Evolutionary conservation across 1,140 invertebrate species (phyloP).

Genomic region (Ostrea denselamellosa): DNA sequence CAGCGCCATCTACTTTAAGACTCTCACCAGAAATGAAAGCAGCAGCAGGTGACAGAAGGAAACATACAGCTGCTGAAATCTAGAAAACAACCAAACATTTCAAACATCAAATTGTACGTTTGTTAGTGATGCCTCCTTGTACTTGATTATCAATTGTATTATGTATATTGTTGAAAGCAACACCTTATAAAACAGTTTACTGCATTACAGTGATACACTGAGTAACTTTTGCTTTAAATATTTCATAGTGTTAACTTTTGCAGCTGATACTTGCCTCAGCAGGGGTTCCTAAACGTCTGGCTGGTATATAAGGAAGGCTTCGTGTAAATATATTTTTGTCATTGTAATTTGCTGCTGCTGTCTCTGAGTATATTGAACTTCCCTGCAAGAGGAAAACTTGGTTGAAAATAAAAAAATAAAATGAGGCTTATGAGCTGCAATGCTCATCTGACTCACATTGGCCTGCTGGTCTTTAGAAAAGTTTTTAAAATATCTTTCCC

Average conservation of each 20-base stretch:
- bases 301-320: constrained; percentile 70
- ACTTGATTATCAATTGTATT: too few relatives aligned
- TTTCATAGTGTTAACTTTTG: not conserved
- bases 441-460: too few relatives aligned
- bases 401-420: too few relatives aligned
- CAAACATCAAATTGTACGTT: not conserved
- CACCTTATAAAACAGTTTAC: too few relatives aligned
- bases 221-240: too few relatives aligned
- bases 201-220: too few relatives aligned
- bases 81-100: constrained; percentile 52
- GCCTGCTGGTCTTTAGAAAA: too few relatives aligned
- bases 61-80: constrained; percentile 79
- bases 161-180: too few relatives aligned
- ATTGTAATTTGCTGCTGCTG: constrained; percentile 78
- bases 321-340: constrained; percentile 71
- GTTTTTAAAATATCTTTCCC: too few relatives aligned
- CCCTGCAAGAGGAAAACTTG: not conserved
- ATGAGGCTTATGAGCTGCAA: too few relatives aligned
- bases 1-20: constrained; percentile 79
- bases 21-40: constrained; percentile 80
- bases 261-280: constrained; percentile 72
- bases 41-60: constrained; percentile 80
- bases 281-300: constrained; percentile 76
- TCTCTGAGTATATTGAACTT: constrained; percentile 74
- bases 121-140: too few relatives aligned